phyloP scores from a whole-genome alignment of 2,797 vertebrate species.

The Notolepis coatsorum region DNA sequence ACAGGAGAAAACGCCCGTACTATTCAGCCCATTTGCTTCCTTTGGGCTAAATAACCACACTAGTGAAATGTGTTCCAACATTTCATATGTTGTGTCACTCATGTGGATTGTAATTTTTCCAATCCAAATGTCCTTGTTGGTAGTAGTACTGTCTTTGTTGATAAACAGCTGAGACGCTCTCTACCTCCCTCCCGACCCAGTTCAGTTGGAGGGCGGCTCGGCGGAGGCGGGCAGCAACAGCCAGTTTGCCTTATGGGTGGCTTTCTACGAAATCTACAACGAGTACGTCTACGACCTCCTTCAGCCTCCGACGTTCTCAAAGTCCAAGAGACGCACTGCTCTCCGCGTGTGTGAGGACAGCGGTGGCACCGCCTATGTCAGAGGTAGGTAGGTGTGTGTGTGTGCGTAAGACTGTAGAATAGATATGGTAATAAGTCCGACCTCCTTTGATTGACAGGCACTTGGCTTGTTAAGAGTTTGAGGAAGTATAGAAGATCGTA shows the following conservation, averaged over 20 bases:
- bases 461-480: neutral
- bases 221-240: constrained; percentile 36
- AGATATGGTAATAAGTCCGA: neutral
- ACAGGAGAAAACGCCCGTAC: too few relatives aligned
- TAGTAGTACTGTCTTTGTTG: too few relatives aligned
- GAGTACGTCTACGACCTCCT: constrained; percentile 90
- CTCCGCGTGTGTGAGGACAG: constrained; percentile 90
- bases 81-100: too few relatives aligned
- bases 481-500: too few relatives aligned
- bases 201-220: constrained; percentile 33
- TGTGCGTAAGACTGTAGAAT: neutral
- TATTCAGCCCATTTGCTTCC: too few relatives aligned
- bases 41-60: too few relatives aligned
- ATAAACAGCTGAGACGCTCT: too few relatives aligned
- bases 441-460: too few relatives aligned
- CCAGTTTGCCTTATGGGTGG: constrained; percentile 88
- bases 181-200: constrained; percentile 7
- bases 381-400: constrained; percentile 75
- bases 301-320: constrained; percentile 68
- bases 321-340: constrained; percentile 80
- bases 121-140: neutral
- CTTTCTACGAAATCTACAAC: constrained; percentile 94
- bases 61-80: too few relatives aligned
- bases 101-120: too few relatives aligned
- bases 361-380: constrained; percentile 86